Base-by-base conservation (phyloP, 2,888 invertebrate genomes). In the Eilema caniola region DNA sequence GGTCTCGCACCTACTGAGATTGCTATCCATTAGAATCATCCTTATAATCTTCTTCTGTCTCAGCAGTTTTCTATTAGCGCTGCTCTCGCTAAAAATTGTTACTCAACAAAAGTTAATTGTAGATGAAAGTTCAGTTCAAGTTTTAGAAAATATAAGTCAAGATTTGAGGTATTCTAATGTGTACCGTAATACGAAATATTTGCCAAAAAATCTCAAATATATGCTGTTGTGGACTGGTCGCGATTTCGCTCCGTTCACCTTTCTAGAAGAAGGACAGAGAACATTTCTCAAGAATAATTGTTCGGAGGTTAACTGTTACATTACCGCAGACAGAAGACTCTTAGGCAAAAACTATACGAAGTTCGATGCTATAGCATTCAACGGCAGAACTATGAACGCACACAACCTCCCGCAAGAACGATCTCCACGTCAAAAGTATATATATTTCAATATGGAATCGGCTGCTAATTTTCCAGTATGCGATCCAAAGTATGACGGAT, bases 401-500 rank as follows among this genome's bases (percentile, higher is more conserved):
- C 74, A 71, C 2, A 74, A 86, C 20, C 71, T 93, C 1, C 95
- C 95, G 2, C 66, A 65, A 14, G 53, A 63, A 3, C 83, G 95
- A 47, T 88, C 89, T 0, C 74, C 79, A 0, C 84, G 88, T 23
- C 95, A 95, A 70, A 92, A 91, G 76, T 95, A 92, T 69, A 90
- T 95, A 68, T 95, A 80, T 75, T 86, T 94, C 62, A 92, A 91
- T 66, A 89, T 90, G 85, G 95, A 95, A 78, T 95, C 95, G 0
- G 83, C 93, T 0, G 90, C 91, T 1, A 91, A 94, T 73, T 89
- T 86, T 69, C 94, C 95, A 0, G 83, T 92, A 0, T 95, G 94
- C 72, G 73, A 75, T 5, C 62, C 77, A 2, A 67, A 71, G 25
- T 94, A 86, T 53, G 91, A 95, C n/a, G 83, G 86, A 8, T 95